Evolutionary conservation across 2,797 vertebrate genomes (phyloP).

Genomic region (Sarcoramphus papa): DNA sequence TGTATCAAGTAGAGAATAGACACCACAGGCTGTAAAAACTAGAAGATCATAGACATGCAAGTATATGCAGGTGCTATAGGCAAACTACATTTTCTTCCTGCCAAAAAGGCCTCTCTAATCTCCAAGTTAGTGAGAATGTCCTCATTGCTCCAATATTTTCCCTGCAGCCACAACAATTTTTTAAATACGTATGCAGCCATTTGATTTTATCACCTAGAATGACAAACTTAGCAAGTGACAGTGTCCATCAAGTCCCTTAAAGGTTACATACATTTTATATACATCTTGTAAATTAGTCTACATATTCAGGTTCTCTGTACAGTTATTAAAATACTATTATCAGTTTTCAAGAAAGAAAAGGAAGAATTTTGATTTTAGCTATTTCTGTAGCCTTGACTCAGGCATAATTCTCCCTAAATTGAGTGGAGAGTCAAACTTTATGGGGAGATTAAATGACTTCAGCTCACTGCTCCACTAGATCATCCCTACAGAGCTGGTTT

Average conservation of each 20-base stretch:
- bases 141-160: slow-evolving; percentile 32
- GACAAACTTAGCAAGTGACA: not conserved
- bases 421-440: not conserved
- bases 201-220: not conserved
- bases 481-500: not conserved
- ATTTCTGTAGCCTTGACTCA: not conserved
- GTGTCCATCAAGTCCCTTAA: not conserved
- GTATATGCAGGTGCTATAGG: slow-evolving; percentile 37
- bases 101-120: slow-evolving; percentile 15
- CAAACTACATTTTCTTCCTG: not conserved
- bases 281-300: not conserved
- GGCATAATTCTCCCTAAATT: not conserved
- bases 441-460: not conserved
- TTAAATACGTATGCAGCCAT: not conserved
- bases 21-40: not conserved
- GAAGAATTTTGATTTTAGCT: not conserved
- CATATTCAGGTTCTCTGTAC: not conserved
- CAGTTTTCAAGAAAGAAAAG: not conserved
- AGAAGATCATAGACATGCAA: slow-evolving; percentile 19
- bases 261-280: not conserved
- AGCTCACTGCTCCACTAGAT: not conserved
- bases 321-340: not conserved
- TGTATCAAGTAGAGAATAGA: not conserved
- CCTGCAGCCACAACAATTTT: not conserved
- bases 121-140: not conserved